These are phyloP conservation scores for Pachycephus smyrnensis DNA, from an alignment of 2,888 invertebrate genomes.

Conservation along the genomic window DNA sequence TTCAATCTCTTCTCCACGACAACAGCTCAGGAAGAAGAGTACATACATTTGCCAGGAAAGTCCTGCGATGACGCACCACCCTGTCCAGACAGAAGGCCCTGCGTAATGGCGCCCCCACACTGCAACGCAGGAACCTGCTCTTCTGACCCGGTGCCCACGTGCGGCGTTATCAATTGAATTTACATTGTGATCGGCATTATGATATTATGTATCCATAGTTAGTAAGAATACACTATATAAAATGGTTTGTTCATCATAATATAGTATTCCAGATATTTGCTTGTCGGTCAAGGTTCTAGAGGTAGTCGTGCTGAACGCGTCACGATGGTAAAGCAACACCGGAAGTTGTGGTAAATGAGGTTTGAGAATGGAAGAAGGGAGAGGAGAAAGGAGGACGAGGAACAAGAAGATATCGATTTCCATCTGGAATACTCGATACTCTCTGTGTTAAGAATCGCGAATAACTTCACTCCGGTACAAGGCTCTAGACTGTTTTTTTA, in stretches of 20 bases:
- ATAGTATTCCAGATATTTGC: conserved; percentile 18
- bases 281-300: neutral
- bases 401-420: neutral
- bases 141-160: conserved; percentile 43
- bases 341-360: conserved; percentile 33
- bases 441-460: no score
- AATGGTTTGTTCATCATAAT: neutral
- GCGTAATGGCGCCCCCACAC: conserved; percentile 44
- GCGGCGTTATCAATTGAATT: conserved; percentile 27
- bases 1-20: neutral
- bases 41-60: conserved; percentile 52
- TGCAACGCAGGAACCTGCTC: conserved; percentile 47
- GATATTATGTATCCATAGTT: neutral
- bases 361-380: conserved; percentile 18
- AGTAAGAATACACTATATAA: neutral
- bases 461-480: no score
- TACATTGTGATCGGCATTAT: neutral
- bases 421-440: neutral
- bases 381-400: neutral
- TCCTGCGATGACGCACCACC: conserved; percentile 44
- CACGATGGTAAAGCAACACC: conserved; percentile 31
- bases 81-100: conserved; percentile 44
- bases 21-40: conserved; percentile 30
- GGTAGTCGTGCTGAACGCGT: conserved; percentile 9
- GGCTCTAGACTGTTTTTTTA: no score